Conservation (phyloP, 2,888 invertebrate genomes). For the Temnothorax rugatulus region DNA sequence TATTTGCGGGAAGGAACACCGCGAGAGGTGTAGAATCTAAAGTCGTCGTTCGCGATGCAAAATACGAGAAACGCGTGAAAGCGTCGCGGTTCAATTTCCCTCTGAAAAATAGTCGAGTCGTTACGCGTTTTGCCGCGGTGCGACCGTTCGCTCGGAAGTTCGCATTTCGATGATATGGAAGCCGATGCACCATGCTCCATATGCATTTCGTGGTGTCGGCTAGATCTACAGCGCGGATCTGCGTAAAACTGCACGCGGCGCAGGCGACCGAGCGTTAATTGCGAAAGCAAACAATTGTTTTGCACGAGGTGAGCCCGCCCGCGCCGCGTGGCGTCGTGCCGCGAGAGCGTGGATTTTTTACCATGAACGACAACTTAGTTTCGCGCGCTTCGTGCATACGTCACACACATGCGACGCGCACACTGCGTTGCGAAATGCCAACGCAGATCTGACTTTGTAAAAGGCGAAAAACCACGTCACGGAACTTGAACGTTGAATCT, state of each 20-base stretch:
- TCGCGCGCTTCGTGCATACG: conserved; percentile 51
- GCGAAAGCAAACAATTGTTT: conserved; percentile 60
- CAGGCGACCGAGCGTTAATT: conserved; percentile 56
- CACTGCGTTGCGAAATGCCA: conserved; percentile 23
- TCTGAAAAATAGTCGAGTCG: conserved; percentile 44
- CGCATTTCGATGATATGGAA: conserved; percentile 3
- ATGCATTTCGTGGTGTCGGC: conserved; percentile 27
- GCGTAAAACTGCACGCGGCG: conserved; percentile 39
- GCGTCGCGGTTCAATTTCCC: conserved; percentile 38
- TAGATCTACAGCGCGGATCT: conserved; percentile 35
- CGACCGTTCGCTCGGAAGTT: conserved; percentile 29
- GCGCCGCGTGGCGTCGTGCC: not conserved
- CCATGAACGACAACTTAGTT: conserved; percentile 56
- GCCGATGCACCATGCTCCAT: conserved; percentile 40
- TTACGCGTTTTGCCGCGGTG: not conserved
- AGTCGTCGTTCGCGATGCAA: conserved; percentile 18
- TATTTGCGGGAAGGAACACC: not conserved
- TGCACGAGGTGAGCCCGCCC: conserved; percentile 34
- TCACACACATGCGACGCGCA: conserved; percentile 12
- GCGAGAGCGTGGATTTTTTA: conserved; percentile 39
- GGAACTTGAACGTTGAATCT: conserved; percentile 41
- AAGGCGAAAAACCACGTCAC: conserved; percentile 48
- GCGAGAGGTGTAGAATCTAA: not conserved
- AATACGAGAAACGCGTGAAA: conserved; percentile 43
- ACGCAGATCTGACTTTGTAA: conserved; percentile 42